These are phyloP conservation scores for Merodon equestris DNA, from an alignment of 2,888 invertebrate genomes.

Conservation along the genomic window DNA sequence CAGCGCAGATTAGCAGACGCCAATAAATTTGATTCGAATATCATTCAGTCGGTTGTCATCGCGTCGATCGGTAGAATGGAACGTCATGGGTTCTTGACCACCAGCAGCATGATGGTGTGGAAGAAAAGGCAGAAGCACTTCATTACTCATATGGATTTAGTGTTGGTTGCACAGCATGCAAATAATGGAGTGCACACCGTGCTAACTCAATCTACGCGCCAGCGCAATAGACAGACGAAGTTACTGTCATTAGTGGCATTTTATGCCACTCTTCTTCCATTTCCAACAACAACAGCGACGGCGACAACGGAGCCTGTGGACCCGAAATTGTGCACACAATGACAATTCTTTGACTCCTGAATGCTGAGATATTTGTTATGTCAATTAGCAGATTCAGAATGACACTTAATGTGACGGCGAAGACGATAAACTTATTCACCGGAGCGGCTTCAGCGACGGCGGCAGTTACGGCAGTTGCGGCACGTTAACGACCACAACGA, in stretches of 20 bases:
- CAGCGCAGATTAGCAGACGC: conserved; percentile 67
- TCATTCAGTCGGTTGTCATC: conserved; percentile 53
- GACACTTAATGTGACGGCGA: conserved; percentile 77
- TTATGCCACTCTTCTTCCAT: conserved; percentile 54
- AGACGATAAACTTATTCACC: conserved; percentile 65
- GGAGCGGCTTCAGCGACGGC: conserved; percentile 30
- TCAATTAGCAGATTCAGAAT: conserved; percentile 79
- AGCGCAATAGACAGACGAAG: conserved; percentile 47
- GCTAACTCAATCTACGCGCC: conserved; percentile 62
- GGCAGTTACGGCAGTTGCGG: too few species aligned
- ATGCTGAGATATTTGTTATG: conserved; percentile 74
- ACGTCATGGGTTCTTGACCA: conserved; percentile 55
- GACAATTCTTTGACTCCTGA: conserved; percentile 67
- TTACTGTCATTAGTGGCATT: conserved; percentile 66
- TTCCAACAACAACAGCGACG: not conserved
- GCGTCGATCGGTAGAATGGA: conserved; percentile 8
- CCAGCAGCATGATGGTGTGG: conserved; percentile 17
- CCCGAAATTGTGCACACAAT: conserved; percentile 65
- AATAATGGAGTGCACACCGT: conserved; percentile 61
- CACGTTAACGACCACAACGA: conserved; percentile 33
- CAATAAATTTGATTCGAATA: conserved; percentile 68
- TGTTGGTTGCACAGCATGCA: conserved; percentile 63
- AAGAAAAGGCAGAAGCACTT: conserved; percentile 56
- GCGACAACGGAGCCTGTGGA: conserved; percentile 21
- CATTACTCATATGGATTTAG: conserved; percentile 67